Evolutionary conservation across 2,797 vertebrate species (phyloP), one percentile per base, ranked within the genome.

Genomic region (Acrocephalus scirpaceus): DNA sequence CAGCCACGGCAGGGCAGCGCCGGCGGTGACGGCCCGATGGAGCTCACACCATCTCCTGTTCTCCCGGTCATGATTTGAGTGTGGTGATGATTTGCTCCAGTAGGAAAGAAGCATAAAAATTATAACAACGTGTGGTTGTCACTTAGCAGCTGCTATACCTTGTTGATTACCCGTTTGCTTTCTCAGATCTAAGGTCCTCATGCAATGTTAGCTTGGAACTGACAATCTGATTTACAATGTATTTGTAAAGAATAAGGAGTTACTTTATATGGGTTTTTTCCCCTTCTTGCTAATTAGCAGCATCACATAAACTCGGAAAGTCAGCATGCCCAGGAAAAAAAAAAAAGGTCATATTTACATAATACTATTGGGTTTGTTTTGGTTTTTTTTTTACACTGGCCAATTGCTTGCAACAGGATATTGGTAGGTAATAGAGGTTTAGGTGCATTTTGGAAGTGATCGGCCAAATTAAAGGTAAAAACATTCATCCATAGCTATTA

Each of bases 11-110:
- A 3, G 2, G 65, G 61, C 47, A 51, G 47, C 2, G 2, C 20
- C 21, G 44, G 30, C 22, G 6, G 16, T 11, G 57, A 6, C 38
- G 5, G 29, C 3, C 44, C 7, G 1, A 3, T 3, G 25, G 45
- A 12, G 47, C 48, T 74, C 70, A 26, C 27, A 4, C 1, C 5
- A 0, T 40, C 45, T 40, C 14, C 32, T 0, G 0, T 32, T 73
- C 34, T 72, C 32, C 34, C 8, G 1, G 44, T 21, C 56, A 10
- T 32, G 36, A 5, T 57, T 27, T 15, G 56, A 64, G 42, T 17
- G 10, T n/a, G 71, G 7, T 4, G 44, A 21, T 70, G 20, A 21
- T 89, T 87, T 67, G 8, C 53, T 71, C 79, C 48, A n/a, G 54
- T 27, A 44, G 64, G 23, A 85, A 93, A 89, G 34, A 64, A 67